A percentile compares a stretch with the other conserved stretches of the same genome.
Conservation (phyloP, 1,140 invertebrate species). For the Bombus sibiricus region DNA sequence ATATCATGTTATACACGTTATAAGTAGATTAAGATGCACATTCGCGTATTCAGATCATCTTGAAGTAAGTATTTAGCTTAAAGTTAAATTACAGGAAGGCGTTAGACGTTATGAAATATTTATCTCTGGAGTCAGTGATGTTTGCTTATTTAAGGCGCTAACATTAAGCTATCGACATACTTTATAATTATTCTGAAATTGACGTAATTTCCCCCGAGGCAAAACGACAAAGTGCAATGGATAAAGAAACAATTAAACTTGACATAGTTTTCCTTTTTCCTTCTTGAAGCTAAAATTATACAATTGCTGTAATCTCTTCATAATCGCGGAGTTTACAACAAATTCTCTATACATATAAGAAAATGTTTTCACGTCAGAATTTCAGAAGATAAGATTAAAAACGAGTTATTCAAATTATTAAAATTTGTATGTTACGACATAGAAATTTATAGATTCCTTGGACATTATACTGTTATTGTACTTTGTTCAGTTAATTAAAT, state of each 20-base stretch:
- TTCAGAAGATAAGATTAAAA: background rate
- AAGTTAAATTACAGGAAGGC: background rate
- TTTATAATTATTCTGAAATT: constrained; percentile 29
- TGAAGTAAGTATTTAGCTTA: too few species aligned
- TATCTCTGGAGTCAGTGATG: background rate
- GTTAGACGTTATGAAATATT: background rate
- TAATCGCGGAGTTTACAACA: too few species aligned
- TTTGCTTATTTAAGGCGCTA: background rate
- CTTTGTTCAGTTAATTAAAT: too few species aligned
- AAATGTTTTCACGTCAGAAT: background rate
- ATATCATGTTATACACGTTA: background rate
- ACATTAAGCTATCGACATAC: background rate
- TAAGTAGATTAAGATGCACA: background rate
- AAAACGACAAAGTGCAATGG: background rate
- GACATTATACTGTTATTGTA: too few species aligned
- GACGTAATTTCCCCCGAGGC: background rate
- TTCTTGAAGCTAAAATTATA: background rate
- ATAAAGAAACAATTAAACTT: background rate
- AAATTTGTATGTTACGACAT: background rate
- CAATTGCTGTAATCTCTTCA: background rate
- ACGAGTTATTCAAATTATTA: background rate
- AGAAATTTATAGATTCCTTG: background rate
- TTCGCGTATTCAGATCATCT: background rate
- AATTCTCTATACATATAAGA: too few species aligned
- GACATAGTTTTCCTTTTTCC: background rate